phyloP scores from a whole-genome alignment of 53 echinoderm and acorn worm genomes.

The Antedon mediterranea region DNA sequence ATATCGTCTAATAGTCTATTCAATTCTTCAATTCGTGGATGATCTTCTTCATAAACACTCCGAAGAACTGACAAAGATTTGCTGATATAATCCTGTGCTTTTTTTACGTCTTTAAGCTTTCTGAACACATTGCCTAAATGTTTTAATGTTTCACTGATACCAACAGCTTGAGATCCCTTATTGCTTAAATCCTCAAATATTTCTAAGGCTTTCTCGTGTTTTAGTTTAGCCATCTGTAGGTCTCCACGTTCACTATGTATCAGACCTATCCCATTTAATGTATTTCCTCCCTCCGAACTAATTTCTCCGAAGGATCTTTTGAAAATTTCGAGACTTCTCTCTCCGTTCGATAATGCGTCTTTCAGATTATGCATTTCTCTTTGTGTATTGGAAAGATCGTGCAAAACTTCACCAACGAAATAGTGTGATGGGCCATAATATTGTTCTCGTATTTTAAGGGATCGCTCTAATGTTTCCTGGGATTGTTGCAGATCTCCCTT shows the following conservation, averaged over 20 bases:
- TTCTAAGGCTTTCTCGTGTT: neutral
- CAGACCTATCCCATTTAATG: neutral
- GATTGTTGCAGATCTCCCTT: neutral
- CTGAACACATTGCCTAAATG: neutral
- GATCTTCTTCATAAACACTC: neutral
- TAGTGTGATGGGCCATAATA: neutral
- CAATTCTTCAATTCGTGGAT: neutral
- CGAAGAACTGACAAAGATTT: neutral
- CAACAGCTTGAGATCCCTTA: neutral
- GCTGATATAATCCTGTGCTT: neutral
- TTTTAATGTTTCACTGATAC: slow-evolving; percentile 1
- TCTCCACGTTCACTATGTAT: neutral
- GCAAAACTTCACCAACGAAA: neutral
- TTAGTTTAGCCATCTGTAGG: neutral
- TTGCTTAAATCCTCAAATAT: neutral
- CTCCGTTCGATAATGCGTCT: neutral
- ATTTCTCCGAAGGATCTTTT: neutral
- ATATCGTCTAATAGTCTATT: neutral
- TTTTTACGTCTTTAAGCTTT: neutral
- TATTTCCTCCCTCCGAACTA: neutral
- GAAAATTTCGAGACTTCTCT: neutral
- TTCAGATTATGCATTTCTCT: neutral
- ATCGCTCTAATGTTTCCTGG: neutral
- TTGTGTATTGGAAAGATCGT: neutral
- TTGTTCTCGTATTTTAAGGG: neutral